phyloP scores from a whole-genome alignment of 1,140 invertebrate species.

The Neuroterus valhalla region DNA sequence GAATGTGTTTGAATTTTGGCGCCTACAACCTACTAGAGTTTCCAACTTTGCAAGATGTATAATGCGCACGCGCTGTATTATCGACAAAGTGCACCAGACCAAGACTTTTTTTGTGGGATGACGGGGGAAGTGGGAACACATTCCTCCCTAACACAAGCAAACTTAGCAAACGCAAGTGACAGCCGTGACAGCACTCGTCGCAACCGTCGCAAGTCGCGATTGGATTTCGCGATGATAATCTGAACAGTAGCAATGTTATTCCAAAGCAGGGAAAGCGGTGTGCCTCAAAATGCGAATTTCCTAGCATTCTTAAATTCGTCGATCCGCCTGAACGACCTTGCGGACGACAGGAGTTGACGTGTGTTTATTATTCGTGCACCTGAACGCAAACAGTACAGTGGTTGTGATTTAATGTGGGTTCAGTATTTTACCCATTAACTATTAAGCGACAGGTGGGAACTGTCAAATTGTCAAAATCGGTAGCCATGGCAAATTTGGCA shows the following conservation, averaged over 20 bases:
- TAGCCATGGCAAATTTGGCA: constrained; percentile 63
- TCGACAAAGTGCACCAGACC: too few species aligned
- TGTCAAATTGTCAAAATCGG: constrained; percentile 34
- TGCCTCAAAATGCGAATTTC: constrained; percentile 14
- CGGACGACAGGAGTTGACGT: constrained; percentile 29
- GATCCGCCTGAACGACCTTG: constrained; percentile 20
- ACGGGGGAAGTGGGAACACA: too few species aligned
- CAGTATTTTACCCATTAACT: too few species aligned
- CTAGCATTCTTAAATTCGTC: constrained; percentile 14
- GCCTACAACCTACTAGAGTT: too few species aligned
- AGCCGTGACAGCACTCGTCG: too few species aligned
- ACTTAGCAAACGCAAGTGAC: too few species aligned
- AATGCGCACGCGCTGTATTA: too few species aligned
- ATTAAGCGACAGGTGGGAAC: constrained; percentile 37
- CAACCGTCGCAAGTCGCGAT: too few species aligned
- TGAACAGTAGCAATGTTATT: background rate
- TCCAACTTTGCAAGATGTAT: too few species aligned
- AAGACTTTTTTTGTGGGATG: too few species aligned
- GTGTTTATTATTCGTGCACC: constrained; percentile 2
- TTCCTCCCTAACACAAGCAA: too few species aligned
- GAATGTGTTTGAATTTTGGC: too few species aligned
- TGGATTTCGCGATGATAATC: background rate
- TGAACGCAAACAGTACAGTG: background rate
- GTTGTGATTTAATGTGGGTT: constrained; percentile 32
- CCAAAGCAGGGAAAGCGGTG: background rate